Percentiles rank a stretch among this genome's conserved stretches.
phyloP scores from a whole-genome alignment of 2,888 invertebrate species.

The Cephus pygmeus region DNA sequence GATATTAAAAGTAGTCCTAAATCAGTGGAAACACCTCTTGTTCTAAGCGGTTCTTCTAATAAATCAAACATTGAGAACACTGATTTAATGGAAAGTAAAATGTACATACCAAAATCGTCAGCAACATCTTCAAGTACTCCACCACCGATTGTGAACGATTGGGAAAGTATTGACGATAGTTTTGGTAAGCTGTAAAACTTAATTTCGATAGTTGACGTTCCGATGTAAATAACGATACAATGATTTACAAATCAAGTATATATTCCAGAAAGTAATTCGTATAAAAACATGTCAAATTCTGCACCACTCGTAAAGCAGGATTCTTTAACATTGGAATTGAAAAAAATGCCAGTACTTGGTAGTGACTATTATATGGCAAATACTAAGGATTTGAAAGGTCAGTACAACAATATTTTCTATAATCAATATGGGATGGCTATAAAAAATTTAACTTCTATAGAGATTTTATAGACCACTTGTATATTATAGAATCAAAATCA shows the following conservation, averaged over 20 bases:
- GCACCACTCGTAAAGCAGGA: background rate
- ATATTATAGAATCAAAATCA: constrained; percentile 12
- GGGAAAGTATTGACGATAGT: constrained; percentile 27
- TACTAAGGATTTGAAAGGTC: background rate
- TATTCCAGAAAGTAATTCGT: background rate
- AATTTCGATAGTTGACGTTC: background rate
- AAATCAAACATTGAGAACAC: background rate
- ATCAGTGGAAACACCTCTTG: background rate
- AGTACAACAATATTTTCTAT: background rate
- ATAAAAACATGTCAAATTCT: background rate
- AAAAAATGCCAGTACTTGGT: background rate
- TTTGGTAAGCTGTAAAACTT: constrained; percentile 24
- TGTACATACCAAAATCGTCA: background rate
- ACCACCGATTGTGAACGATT: constrained; percentile 10
- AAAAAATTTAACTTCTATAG: background rate
- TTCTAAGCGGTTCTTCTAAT: background rate
- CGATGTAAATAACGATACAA: background rate
- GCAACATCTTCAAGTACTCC: constrained; percentile 8
- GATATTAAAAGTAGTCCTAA: background rate
- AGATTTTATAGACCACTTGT: background rate
- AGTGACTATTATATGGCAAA: background rate
- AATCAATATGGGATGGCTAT: background rate
- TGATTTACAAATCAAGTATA: background rate
- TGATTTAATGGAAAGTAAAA: background rate
- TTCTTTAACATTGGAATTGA: background rate